Evolutionary conservation across 2,888 invertebrate genomes (phyloP), one percentile per base, ranked within the genome.

Genomic region (Cerastis rubricosa): DNA sequence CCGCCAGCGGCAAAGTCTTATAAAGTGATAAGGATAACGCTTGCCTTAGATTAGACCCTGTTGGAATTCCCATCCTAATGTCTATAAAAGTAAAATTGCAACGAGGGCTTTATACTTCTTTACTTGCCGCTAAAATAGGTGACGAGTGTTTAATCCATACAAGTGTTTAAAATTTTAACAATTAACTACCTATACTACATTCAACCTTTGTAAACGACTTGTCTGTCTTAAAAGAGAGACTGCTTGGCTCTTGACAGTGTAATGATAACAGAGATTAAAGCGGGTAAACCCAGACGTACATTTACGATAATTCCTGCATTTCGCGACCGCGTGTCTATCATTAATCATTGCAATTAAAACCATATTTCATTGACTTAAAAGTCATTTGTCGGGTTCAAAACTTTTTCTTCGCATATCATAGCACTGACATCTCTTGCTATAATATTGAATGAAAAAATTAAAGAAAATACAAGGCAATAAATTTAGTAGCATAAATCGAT

Each of bases 401-500:
- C 29, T 81, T 47, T 49, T 43, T 75, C 54, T 17, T 64, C 17
- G 22, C 14, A 19, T 25, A 5, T 3, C 17, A 17, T 57, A 40
- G 17, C 35, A 6, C 8, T 54, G 71, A 14, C 35, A 45, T 35
- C 2, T 43, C 29, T 9, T 6, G 0, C 2, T 14, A 14, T 35
- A 43, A 45, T 25, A 8, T 40, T 5, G 40, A n/a, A 54, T 35
- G 40, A 12, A 51, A 51, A 78, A 51, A 1, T 47, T 17, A 29
- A 45, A 17, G 17, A 45, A 54, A 66, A 73, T 43, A 71, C 22
- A 43, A 22, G 29, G 12, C 25, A 35, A 35, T 49, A 67, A 35
- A 75, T 59, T 17, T 35, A 14, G 5, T 67, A 51, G 64, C 63
- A n/a, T 66, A 54, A 70, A 29, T 19, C 14, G 54, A 69, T 69